Evolutionary conservation across 92 coral and sea anemone species (phyloP).

Genomic region (Meandrina meandrites): DNA sequence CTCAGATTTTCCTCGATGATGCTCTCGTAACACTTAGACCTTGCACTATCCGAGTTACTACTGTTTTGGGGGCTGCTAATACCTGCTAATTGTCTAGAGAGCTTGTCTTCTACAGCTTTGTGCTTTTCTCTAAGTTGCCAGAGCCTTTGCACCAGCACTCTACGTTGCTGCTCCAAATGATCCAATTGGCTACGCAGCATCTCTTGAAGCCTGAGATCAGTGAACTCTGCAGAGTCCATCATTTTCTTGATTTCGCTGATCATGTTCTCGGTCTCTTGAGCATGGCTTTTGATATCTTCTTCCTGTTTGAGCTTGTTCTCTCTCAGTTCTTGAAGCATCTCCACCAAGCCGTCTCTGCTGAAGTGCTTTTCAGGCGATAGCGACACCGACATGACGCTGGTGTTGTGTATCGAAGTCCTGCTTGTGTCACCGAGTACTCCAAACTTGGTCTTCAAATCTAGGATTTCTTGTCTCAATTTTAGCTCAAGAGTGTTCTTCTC

Average conservation of each 20-base stretch:
- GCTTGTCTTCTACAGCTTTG: slow-evolving; percentile 67
- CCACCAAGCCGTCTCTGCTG: slow-evolving; percentile 62
- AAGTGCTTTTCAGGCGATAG: slow-evolving; percentile 62
- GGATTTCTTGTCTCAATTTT: slow-evolving; percentile 81
- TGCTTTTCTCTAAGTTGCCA: slow-evolving; percentile 86
- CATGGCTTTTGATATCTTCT: slow-evolving; percentile 77
- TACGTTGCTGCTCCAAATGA: slow-evolving; percentile 78
- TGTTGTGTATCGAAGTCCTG: slow-evolving; percentile 47
- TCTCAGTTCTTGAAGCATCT: slow-evolving; percentile 72
- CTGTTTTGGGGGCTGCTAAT: slow-evolving; percentile 55
- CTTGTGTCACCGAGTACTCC: slow-evolving; percentile 60
- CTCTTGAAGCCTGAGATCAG: slow-evolving; percentile 72
- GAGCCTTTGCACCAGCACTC: slow-evolving; percentile 70
- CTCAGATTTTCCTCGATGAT: slow-evolving; percentile 78
- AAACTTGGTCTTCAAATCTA: slow-evolving; percentile 75
- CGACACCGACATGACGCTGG: slow-evolving; percentile 45
- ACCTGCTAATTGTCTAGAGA: slow-evolving; percentile 66
- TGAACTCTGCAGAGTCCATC: slow-evolving; percentile 78
- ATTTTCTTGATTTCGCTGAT: slow-evolving; percentile 75
- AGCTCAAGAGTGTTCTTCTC: slow-evolving; percentile 79
- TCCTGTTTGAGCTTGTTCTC: slow-evolving; percentile 75
- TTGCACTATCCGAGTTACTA: slow-evolving; percentile 50
- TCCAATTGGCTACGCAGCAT: slow-evolving; percentile 70
- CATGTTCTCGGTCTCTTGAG: slow-evolving; percentile 79
- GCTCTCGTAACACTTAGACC: slow-evolving; percentile 73